Evolutionary conservation across 1,140 invertebrate genomes (phyloP), one percentile per base, ranked within the genome.

Genomic region (Drosophila mojavensis): DNA sequence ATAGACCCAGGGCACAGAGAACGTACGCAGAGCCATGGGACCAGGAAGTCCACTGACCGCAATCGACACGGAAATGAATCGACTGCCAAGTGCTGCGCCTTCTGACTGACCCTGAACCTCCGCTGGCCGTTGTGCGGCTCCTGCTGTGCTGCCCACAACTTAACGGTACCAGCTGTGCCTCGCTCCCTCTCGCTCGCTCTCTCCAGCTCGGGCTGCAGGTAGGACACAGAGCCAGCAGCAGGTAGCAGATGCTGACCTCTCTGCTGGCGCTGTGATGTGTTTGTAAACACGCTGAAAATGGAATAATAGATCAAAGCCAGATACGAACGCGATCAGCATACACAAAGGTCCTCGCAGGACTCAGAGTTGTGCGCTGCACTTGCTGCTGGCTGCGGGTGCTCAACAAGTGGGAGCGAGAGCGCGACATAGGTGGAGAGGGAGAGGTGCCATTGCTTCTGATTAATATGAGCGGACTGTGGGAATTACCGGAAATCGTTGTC

Each of bases 281-380:
- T 88, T 88, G 83, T 88, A 88, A 88, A 88, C 83, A 88, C 77
- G 61, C 60, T 78, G 77, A 78, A 88, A 88, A 89, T 89, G 53
- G 67, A 83, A 88, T 84, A 88, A 88, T 88, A 80, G 84, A 89
- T 86, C 84, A 89, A 75, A 72, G 82, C 17, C 74, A 74, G 82
- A 89, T 83, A 82, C 54, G 53, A 59, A 75, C 60, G 73, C 60
- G 73, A 65, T 76, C 67, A 64, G 73, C 48, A 71, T 75, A 59
- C 54, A 69, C 43, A 62, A 61, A 54, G 24, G 28, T 47, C 17
- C 39, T 36, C 26, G 43, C 33, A 43, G 41, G 26, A 59, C 17
- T 30, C 56, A 59, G 43, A 59, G 41, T 45, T 36, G 41, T 30
- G 4, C 4, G 30, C 30, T 54, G 51, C 60, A 62, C 58, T 66